These are phyloP conservation scores for Clavelina lepadiformis DNA, from an alignment of 23 tunicate species.

Conservation along the genomic window DNA sequence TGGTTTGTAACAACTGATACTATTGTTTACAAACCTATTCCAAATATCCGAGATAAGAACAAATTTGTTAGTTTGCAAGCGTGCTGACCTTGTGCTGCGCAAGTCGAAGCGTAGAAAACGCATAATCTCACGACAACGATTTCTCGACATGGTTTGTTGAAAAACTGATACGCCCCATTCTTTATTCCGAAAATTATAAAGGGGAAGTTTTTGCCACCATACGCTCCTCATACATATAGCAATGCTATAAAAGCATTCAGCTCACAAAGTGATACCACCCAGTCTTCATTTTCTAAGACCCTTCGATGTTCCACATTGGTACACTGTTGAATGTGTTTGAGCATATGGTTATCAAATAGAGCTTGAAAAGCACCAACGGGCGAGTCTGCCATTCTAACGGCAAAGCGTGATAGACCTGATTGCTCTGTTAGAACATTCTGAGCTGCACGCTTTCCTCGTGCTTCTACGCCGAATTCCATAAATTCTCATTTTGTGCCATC, in stretches of 20 bases:
- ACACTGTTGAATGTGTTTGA: slow-evolving; percentile 6
- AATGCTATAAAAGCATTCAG: slow-evolving; percentile 4
- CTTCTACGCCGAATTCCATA: slow-evolving; percentile 8
- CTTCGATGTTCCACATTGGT: no score
- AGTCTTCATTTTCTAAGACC: background rate
- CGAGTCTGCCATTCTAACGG: background rate
- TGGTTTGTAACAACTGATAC: background rate
- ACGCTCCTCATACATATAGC: background rate
- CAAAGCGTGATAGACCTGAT: background rate
- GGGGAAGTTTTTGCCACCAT: slow-evolving; percentile 7
- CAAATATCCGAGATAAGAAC: background rate
- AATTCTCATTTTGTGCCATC: slow-evolving; percentile 23
- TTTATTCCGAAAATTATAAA: slow-evolving; percentile 2
- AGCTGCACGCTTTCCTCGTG: background rate
- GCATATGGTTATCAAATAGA: slow-evolving; percentile 2
- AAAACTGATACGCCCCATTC: slow-evolving; percentile 5
- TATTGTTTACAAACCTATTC: slow-evolving; percentile 4
- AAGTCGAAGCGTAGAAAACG: slow-evolving; percentile 3
- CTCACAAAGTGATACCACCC: slow-evolving; percentile 1
- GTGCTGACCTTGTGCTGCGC: slow-evolving; percentile 7
- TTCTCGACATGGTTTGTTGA: slow-evolving; percentile 1
- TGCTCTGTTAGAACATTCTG: background rate
- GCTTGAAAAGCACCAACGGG: slow-evolving; percentile 4
- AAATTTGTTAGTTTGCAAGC: slow-evolving; percentile 12
- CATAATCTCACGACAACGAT: background rate